Percentiles rank a stretch among this genome's conserved stretches.
Evolutionary conservation across 2,797 vertebrate genomes (phyloP).

Genomic region (Clarias pachynema): DNA sequence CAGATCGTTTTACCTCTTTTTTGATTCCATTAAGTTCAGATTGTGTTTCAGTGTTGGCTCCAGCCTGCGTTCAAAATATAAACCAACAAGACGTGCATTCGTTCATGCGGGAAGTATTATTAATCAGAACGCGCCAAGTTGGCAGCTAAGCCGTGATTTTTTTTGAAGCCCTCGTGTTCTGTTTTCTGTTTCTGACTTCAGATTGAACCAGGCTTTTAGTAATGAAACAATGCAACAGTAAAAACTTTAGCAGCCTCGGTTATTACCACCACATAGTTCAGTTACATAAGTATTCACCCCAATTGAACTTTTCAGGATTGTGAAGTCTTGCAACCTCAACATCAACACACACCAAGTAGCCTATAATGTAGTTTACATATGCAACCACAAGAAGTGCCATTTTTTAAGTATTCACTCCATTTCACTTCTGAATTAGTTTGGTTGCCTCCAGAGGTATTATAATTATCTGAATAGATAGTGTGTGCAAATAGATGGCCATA

Average conservation of each 20-base stretch:
- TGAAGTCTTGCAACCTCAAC: too few relatives aligned
- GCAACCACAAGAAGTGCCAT: neutral
- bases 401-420: neutral
- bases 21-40: conserved; percentile 1
- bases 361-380: neutral
- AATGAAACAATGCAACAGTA: conserved; percentile 10
- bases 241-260: neutral
- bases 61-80: neutral
- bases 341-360: neutral
- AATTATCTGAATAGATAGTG: neutral
- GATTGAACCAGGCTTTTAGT: neutral
- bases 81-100: neutral
- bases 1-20: neutral
- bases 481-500: neutral
- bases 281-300: neutral
- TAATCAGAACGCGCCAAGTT: neutral
- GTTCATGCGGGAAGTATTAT: neutral
- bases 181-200: neutral
- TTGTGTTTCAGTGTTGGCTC: neutral
- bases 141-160: neutral
- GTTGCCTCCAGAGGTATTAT: neutral
- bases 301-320: neutral
- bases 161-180: neutral
- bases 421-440: neutral
- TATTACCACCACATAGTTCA: neutral